Conservation (phyloP, 1,140 invertebrate genomes). For the Elymnias hypermnestra region DNA sequence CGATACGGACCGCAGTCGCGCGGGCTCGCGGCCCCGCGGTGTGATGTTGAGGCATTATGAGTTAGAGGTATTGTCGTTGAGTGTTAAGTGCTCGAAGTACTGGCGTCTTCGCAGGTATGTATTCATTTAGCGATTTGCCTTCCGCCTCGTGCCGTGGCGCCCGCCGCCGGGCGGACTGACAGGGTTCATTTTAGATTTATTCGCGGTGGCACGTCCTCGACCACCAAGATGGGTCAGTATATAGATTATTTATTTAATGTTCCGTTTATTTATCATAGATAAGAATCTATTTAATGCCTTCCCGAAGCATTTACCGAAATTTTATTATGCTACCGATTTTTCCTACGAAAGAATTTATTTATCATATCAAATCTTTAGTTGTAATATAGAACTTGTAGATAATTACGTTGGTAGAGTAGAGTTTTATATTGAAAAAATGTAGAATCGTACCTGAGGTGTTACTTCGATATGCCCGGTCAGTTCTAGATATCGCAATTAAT, state of each 20-base stretch:
- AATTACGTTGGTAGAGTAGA: constrained; percentile 38
- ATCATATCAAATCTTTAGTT: constrained; percentile 58
- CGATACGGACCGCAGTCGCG: constrained; percentile 33
- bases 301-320: constrained; percentile 46
- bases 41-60: constrained; percentile 55
- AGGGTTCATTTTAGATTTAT: constrained; percentile 34
- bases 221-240: constrained; percentile 16
- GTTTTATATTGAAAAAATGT: constrained; percentile 28
- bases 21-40: constrained; percentile 29
- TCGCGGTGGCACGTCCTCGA: constrained; percentile 17
- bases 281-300: constrained; percentile 25
- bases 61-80: constrained; percentile 51
- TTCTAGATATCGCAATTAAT: constrained; percentile 10
- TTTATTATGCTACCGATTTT: constrained; percentile 45
- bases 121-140: constrained; percentile 27
- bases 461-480: constrained; percentile 17
- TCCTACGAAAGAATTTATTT: constrained; percentile 65
- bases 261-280: constrained; percentile 35
- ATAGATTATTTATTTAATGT: constrained; percentile 36
- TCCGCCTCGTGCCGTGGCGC: constrained; percentile 4
- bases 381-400: constrained; percentile 50
- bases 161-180: constrained; percentile 20
- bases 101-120: constrained; percentile 54
- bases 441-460: constrained; percentile 44
- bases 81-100: constrained; percentile 53